Percentiles rank a stretch among this genome's conserved stretches.
Conservation (phyloP, 2,888 invertebrate species). For the Eulithis prunata region DNA sequence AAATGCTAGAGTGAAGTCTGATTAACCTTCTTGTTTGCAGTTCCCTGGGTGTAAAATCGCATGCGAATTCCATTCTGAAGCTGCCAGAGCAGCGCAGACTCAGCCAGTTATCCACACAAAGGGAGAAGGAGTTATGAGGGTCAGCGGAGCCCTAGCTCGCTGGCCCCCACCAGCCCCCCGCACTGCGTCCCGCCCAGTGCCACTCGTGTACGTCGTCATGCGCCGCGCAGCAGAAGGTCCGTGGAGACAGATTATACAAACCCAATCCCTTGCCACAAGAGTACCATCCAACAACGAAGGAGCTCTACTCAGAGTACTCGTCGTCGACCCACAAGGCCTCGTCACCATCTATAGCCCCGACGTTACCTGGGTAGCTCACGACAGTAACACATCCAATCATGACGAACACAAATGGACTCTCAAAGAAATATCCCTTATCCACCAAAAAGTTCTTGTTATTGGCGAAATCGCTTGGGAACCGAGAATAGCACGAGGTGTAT, state of each 20-base stretch:
- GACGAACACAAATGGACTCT: conserved; percentile 85
- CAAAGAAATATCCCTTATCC: conserved; percentile 88
- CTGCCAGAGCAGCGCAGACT: conserved; percentile 85
- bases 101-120: conserved; percentile 89
- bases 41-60: conserved; percentile 89
- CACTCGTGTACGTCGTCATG: conserved; percentile 89
- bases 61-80: conserved; percentile 88
- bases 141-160: conserved; percentile 85
- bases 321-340: conserved; percentile 88
- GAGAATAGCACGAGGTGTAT: conserved; percentile 87
- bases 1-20: conserved; percentile 8
- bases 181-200: conserved; percentile 82
- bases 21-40: conserved; percentile 73
- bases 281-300: conserved; percentile 87
- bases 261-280: conserved; percentile 85
- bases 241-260: conserved; percentile 88
- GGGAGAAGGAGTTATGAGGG: conserved; percentile 87
- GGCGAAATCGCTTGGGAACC: conserved; percentile 90
- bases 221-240: conserved; percentile 86
- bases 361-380: conserved; percentile 84
- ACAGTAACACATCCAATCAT: conserved; percentile 78
- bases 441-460: conserved; percentile 88
- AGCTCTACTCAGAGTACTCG: conserved; percentile 87
- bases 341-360: conserved; percentile 89
- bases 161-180: conserved; percentile 87